phyloP scores from a whole-genome alignment of 2,113 vertebrate species.

The Thalassarche chlororhynchos region DNA sequence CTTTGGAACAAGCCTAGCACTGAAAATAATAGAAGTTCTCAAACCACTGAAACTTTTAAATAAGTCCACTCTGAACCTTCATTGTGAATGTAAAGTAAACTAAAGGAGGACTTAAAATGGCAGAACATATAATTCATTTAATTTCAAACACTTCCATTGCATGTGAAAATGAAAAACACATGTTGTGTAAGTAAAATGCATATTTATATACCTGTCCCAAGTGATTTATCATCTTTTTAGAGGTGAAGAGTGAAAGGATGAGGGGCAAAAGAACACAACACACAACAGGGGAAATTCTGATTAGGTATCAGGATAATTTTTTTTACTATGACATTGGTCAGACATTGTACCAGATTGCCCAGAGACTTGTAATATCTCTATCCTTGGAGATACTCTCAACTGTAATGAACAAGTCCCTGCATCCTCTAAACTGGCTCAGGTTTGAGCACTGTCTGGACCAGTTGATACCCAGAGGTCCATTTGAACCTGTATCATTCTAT shows the following conservation, averaged over 20 bases:
- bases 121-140: not conserved
- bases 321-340: not conserved
- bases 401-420: not conserved
- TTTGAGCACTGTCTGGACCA: not conserved
- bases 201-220: not conserved
- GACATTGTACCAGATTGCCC: not conserved
- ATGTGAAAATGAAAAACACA: not conserved
- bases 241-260: not conserved
- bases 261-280: not conserved
- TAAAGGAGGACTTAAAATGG: not conserved
- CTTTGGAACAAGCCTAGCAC: not conserved
- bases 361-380: not conserved
- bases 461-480: not conserved
- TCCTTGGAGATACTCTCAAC: not conserved
- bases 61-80: not conserved
- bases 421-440: not conserved
- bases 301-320: not conserved
- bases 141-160: not conserved
- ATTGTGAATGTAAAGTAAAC: not conserved
- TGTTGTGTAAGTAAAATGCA: not conserved
- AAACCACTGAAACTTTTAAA: not conserved
- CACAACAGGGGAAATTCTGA: not conserved
- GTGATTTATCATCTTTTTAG: not conserved
- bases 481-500: not conserved
- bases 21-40: not conserved